Evolutionary conservation across 2,797 vertebrate genomes (phyloP).

Genomic region (Eulemur albifrons): DNA sequence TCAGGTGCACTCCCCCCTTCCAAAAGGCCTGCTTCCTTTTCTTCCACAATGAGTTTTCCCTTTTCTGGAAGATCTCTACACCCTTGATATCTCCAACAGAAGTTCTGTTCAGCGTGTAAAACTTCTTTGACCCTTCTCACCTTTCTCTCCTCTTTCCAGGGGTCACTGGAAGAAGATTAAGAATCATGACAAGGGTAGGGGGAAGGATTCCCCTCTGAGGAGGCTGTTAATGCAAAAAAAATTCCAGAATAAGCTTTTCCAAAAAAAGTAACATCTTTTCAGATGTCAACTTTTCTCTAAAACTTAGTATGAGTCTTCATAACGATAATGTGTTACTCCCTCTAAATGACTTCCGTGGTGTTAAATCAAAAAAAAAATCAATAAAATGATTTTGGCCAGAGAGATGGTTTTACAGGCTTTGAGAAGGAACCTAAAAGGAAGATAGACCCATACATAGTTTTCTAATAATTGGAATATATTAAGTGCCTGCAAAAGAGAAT

Average conservation of each 20-base stretch:
- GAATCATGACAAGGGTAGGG: conserved; percentile 51
- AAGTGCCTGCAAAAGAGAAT: not conserved
- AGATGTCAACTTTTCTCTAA: not conserved
- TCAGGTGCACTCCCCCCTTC: conserved; percentile 62
- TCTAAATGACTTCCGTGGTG: not conserved
- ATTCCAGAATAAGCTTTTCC: conserved; percentile 31
- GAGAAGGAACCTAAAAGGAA: not conserved
- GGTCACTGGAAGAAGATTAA: conserved; percentile 63
- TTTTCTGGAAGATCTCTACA: conserved; percentile 69
- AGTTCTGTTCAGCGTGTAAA: conserved; percentile 59
- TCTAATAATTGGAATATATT: not conserved
- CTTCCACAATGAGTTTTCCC: conserved; percentile 61
- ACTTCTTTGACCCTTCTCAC: conserved; percentile 66
- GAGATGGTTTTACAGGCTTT: not conserved
- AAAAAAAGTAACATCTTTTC: not conserved
- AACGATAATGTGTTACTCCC: not conserved
- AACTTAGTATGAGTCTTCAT: not conserved
- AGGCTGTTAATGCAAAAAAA: conserved; percentile 67
- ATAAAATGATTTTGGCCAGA: not conserved
- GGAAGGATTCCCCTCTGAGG: conserved; percentile 61
- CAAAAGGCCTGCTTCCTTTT: conserved; percentile 65
- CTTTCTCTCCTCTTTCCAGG: conserved; percentile 64
- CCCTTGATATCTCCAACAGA: conserved; percentile 64
- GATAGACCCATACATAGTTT: not conserved
- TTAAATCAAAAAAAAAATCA: not conserved